Evolutionary conservation across 2,113 vertebrate species (phyloP).

Genomic region (Bombycilla garrulus): DNA sequence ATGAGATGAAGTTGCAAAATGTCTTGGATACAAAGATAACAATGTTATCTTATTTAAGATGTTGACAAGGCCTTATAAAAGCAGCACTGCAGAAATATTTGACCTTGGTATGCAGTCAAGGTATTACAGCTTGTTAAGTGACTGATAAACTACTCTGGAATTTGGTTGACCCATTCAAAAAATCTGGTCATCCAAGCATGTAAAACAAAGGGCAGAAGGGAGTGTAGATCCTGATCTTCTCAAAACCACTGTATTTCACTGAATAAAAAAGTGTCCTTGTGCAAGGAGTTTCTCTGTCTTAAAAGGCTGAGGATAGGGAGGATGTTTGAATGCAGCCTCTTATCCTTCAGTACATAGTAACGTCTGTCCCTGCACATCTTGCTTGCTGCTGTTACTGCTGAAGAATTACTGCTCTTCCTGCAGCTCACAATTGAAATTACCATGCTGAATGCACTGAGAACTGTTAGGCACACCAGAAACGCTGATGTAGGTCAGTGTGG

Average conservation of each 20-base stretch:
- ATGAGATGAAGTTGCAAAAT: slow-evolving; percentile 16
- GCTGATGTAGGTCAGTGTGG: background rate
- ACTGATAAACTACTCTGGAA: slow-evolving; percentile 55
- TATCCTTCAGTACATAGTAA: background rate
- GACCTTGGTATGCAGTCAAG: slow-evolving; percentile 49
- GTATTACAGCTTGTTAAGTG: slow-evolving; percentile 36
- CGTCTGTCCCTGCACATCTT: background rate
- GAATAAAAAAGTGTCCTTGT: background rate
- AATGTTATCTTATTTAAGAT: slow-evolving; percentile 17
- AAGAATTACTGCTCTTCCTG: background rate
- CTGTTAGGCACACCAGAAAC: background rate
- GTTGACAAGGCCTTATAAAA: slow-evolving; percentile 41
- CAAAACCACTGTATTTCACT: background rate
- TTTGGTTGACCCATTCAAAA: slow-evolving; percentile 41
- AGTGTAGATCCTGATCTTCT: background rate
- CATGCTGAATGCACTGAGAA: background rate
- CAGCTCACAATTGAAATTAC: background rate
- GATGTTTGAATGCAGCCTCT: background rate
- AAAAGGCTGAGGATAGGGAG: background rate
- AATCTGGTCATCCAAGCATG: background rate
- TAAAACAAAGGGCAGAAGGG: slow-evolving; percentile 8
- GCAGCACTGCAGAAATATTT: slow-evolving; percentile 40
- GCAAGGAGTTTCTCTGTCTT: background rate
- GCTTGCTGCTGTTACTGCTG: background rate
- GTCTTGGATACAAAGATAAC: slow-evolving; percentile 4